Base-by-base conservation (phyloP, 1,140 invertebrate species). In the Drosophila kurseongensis region DNA sequence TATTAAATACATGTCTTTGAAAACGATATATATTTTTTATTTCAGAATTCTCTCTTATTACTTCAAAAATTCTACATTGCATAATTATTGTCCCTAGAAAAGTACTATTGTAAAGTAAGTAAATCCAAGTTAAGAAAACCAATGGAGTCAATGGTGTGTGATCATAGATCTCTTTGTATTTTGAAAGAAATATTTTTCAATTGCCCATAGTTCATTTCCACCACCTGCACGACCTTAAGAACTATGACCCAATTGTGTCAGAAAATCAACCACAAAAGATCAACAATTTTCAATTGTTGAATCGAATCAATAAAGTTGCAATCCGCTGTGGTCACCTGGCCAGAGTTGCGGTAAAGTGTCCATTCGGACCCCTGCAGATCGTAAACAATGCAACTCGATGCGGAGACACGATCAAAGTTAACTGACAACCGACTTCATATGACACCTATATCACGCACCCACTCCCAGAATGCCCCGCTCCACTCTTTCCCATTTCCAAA, bases 371-470 rank as follows among this genome's bases (percentile, higher is more conserved):
- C 65, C 66, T 42, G 51, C 1, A 48, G 66, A 58, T 58, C 18
- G 48, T 35, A 71, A 42, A 71, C 67, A 71, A 71, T 71, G 42
- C 40, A 45, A 13, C 52, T 63, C 40, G 41, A 14, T 45, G 40
- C 29, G 36, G 63, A 48, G 50, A 47, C 44, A 68, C 42, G 44
- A 71, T 36, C 41, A 32, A 32, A 48, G 54, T 9, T 42, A 38
- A 42, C 61, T 65, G 61, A 65, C 65, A 68, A 6, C 5, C 47
- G 61, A 67, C 47, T 66, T 14, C 61, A 66, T 69, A 66, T 13
- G 65, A 69, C 67, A 71, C 67, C 60, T 71, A 69, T 41, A 48
- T 57, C 65, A 71, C 52, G 68, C 68, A 71, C 68, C 68, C 68
- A 71, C 68, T 50, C 44, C 67, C 67, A 69, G 42, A 55, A 47